Conservation (phyloP, 2,888 invertebrate genomes). For the Sinopyrophorus schimmeli region DNA sequence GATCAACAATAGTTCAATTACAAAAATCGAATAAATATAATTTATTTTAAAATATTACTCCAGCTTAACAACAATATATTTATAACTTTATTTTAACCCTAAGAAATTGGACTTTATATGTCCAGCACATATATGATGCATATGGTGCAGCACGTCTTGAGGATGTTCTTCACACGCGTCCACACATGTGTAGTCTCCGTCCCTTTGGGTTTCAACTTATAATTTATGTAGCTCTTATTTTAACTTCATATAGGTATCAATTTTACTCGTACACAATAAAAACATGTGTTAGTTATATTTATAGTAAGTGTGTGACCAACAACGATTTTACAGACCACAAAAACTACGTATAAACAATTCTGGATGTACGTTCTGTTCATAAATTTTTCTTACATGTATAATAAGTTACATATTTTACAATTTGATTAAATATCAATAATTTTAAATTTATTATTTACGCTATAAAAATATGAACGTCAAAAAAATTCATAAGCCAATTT, state of each 20-base stretch:
- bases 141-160: slow-evolving; percentile 41
- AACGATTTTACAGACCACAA: slow-evolving; percentile 44
- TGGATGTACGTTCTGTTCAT: slow-evolving; percentile 12
- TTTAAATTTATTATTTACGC: too few species aligned
- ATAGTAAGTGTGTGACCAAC: slow-evolving; percentile 46
- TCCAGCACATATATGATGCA: slow-evolving; percentile 42
- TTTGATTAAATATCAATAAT: too few species aligned
- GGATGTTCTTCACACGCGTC: slow-evolving; percentile 52
- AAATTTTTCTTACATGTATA: not conserved
- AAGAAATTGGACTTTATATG: slow-evolving; percentile 41
- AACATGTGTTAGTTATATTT: slow-evolving; percentile 48
- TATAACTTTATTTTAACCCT: slow-evolving; percentile 51
- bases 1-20: too few species aligned
- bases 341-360: slow-evolving; percentile 43
- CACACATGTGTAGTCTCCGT: slow-evolving; percentile 47
- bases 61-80: too few species aligned
- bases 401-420: too few species aligned
- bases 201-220: slow-evolving; percentile 34
- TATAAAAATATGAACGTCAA: too few species aligned
- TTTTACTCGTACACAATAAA: slow-evolving; percentile 6
- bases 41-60: too few species aligned
- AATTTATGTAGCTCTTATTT: slow-evolving; percentile 14
- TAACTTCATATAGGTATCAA: slow-evolving; percentile 19
- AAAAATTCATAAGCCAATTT: too few species aligned
- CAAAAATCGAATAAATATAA: too few species aligned